Evolutionary conservation across 2,888 invertebrate genomes (phyloP), one percentile per base, ranked within the genome.

Genomic region (Girardia tigrina): DNA sequence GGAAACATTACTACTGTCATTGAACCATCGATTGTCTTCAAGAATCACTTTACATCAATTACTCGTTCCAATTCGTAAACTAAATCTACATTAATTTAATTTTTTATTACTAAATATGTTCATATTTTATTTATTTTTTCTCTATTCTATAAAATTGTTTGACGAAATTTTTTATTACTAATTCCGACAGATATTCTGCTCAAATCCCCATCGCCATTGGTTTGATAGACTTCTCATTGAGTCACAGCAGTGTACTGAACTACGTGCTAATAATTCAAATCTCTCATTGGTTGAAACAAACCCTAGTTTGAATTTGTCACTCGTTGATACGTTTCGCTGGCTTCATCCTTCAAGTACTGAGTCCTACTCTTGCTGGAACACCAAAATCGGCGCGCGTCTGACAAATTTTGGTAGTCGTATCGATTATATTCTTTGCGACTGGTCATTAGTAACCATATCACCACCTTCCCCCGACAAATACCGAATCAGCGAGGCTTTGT

Each of bases 391-490:
- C 70, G 85, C 86, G 1, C 79, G 87, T 69, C 80, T 80, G 20
- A 85, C 84, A 6, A 87, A 87, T 80, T 87, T 83, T 79, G 87
- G 87, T 2, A 82, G 84, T 6, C 80, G 87, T 29, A 83, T 87
- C 29, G 87, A 87, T 80, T 87, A 87, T 78, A 84, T 87, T 28
- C 78, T 87, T 27, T 80, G 81, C 2, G 75, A 75, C 28, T 85
- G 97, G 98, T 86, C 97, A 78, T 79, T 71, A 73, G 75, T 26
- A 80, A n/a, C n/a, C n/a, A n/a, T n/a, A n/a, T 82, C 23, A 78
- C 20, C 8, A 2, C 20, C 27, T 27, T 23, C 72, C 27, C 28
- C 2, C 1, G 20, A n/a, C 36, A 1, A 16, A 74, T 20, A 72
- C 16, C 4, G n/a, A 20, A 26, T 81, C 79, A 78, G 80, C 2